Conservation (phyloP, 2,797 vertebrate species). For the Sitta carolinensis region DNA sequence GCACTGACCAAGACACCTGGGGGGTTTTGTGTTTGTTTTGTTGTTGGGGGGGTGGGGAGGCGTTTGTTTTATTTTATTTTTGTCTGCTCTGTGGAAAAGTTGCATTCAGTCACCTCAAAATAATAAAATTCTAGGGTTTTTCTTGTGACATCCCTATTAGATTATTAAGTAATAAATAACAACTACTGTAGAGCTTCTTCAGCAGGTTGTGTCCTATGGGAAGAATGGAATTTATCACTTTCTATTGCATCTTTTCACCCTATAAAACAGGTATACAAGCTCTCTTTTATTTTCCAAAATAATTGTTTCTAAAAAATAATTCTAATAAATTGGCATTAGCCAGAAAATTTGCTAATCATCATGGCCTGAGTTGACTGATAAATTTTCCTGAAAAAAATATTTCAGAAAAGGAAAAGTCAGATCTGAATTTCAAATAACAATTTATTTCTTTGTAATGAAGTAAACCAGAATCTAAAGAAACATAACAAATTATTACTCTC, state of each 20-base stretch:
- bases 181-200: neutral
- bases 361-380: neutral
- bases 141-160: neutral
- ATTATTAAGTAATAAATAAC: neutral
- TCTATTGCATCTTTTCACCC: neutral
- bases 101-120: neutral
- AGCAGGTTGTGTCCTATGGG: neutral
- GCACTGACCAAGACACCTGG: neutral
- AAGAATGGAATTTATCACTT: neutral
- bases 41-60: accelerated
- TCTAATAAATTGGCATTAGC: neutral
- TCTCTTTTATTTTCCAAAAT: neutral
- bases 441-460: neutral
- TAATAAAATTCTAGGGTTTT: neutral
- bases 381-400: neutral
- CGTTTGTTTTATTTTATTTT: neutral
- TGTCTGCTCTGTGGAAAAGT: neutral
- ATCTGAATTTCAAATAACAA: neutral
- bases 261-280: neutral
- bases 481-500: neutral
- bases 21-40: neutral
- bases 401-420: neutral
- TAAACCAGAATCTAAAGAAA: neutral
- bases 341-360: neutral
- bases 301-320: neutral